Evolutionary conservation across 2,113 vertebrate genomes (phyloP).

Genomic region (Suncus etruscus): DNA sequence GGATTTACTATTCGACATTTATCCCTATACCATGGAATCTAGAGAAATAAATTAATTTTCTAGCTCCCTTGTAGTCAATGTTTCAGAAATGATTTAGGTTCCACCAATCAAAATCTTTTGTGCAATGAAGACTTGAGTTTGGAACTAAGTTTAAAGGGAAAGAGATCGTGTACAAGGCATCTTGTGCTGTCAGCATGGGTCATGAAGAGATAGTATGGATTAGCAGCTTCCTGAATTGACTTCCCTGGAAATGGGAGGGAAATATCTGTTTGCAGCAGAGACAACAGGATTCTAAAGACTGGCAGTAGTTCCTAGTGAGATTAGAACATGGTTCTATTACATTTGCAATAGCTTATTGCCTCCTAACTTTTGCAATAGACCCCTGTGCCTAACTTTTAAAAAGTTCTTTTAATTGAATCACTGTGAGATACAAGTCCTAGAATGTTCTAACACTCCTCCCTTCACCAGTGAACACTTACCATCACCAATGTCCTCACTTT

Average conservation of each 20-base stretch:
- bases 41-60: no score
- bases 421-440: no score
- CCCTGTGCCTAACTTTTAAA: background rate
- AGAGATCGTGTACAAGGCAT: background rate
- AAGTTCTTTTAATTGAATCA: no score
- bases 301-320: background rate
- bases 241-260: slow-evolving; percentile 6
- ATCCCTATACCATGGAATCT: no score
- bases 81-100: no score
- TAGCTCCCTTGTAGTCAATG: no score
- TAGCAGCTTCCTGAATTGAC: slow-evolving; percentile 8
- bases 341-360: background rate
- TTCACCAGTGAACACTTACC: no score
- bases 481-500: no score
- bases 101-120: no score
- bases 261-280: background rate
- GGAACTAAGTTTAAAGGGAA: background rate
- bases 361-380: background rate
- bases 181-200: background rate
- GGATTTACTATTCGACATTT: no score
- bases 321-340: background rate
- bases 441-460: no score
- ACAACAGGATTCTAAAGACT: background rate
- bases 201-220: background rate
- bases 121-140: no score